These are phyloP conservation scores for Perccottus glenii DNA, from an alignment of 2,113 vertebrate species.

Conservation along the genomic window DNA sequence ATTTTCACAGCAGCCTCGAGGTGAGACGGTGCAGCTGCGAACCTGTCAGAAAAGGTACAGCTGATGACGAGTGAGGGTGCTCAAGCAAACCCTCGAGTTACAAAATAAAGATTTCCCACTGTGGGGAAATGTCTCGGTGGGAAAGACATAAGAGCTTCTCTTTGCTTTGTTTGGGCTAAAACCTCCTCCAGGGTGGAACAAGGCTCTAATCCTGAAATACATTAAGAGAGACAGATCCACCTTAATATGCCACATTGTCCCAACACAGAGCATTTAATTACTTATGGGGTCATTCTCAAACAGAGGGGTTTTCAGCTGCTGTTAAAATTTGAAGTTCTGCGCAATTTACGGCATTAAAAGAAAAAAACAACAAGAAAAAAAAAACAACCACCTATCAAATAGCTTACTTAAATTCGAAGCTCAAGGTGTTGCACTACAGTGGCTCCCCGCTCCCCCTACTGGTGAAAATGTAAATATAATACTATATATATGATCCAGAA, in stretches of 20 bases:
- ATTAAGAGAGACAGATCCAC: neutral
- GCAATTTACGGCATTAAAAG: no score
- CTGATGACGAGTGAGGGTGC: slow-evolving; percentile 53
- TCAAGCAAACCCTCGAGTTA: slow-evolving; percentile 45
- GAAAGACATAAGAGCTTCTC: slow-evolving; percentile 46
- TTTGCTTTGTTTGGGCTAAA: neutral
- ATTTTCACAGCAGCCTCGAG: slow-evolving; percentile 43
- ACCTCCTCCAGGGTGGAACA: slow-evolving; percentile 2
- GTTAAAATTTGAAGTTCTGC: no score
- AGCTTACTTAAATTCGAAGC: no score
- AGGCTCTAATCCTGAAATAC: neutral
- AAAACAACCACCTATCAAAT: no score
- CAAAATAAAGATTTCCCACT: slow-evolving; percentile 62
- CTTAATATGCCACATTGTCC: neutral
- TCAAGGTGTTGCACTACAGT: no score
- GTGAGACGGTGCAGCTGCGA: slow-evolving; percentile 40
- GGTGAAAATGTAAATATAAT: no score
- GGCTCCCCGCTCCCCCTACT: no score
- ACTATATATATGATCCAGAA: no score
- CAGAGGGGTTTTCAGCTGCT: no score
- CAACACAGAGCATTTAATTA: no score
- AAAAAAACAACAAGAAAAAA: no score
- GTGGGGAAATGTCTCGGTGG: slow-evolving; percentile 45
- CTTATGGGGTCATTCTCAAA: no score
- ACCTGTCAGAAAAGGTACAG: slow-evolving; percentile 57